Evolutionary conservation across 2,888 invertebrate species (phyloP).

Genomic region (Mesorhabditis sp.): DNA sequence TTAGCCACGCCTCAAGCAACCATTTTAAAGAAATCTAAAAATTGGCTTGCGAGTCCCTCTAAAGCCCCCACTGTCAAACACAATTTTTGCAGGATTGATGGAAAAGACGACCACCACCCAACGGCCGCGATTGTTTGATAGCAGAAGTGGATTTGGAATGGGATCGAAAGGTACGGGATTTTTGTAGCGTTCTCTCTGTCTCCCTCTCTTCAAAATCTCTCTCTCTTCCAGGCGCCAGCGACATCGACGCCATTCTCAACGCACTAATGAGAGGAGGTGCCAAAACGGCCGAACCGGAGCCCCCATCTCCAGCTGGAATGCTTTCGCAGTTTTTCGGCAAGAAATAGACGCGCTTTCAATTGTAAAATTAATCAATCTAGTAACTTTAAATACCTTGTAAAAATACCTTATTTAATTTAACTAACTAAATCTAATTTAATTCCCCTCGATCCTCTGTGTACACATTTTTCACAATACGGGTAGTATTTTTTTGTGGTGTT

Average conservation of each 20-base stretch:
- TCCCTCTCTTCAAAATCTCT: no score
- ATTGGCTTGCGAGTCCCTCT: no score
- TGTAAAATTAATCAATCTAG: neutral
- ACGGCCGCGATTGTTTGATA: constrained; percentile 1
- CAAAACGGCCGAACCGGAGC: neutral
- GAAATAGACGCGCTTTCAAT: neutral
- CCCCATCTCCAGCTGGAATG: neutral
- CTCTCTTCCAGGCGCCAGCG: neutral
- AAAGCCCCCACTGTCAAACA: no score
- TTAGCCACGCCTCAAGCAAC: no score
- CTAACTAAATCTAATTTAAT: no score
- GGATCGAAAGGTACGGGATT: neutral
- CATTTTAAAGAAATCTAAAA: no score
- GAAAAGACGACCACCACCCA: neutral
- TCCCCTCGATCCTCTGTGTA: no score
- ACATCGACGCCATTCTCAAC: constrained; percentile 1
- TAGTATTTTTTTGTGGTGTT: no score
- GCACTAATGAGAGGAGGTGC: neutral
- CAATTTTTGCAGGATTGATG: neutral
- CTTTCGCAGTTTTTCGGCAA: constrained; percentile 3
- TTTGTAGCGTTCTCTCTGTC: neutral
- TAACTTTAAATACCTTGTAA: no score
- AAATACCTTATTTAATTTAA: no score
- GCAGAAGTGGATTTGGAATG: constrained; percentile 5
- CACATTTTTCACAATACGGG: no score